phyloP scores from a whole-genome alignment of 1,140 invertebrate species.

The Yoshiicerus persimilis region DNA sequence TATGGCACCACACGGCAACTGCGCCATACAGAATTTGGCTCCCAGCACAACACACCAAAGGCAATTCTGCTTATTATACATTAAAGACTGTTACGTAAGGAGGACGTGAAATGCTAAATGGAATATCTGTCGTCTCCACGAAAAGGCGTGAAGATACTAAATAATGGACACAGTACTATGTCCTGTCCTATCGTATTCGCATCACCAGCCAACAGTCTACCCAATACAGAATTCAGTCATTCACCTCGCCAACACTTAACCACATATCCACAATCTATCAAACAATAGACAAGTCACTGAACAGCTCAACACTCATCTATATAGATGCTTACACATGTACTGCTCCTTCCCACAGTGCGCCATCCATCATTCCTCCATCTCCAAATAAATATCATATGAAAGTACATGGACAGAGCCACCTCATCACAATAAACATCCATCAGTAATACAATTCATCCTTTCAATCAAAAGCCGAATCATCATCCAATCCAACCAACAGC shows the following conservation, averaged over 20 bases:
- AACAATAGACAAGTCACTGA: not conserved
- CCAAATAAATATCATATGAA: not conserved
- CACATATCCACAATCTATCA: not conserved
- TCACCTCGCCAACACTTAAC: not conserved
- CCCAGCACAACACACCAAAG: not conserved
- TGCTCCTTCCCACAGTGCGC: not conserved
- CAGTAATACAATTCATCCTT: not conserved
- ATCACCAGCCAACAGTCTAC: not conserved
- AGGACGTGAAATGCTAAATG: not conserved
- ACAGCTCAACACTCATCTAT: not conserved
- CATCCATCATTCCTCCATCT: not conserved
- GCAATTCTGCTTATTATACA: not conserved
- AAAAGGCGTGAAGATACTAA: constrained; percentile 17
- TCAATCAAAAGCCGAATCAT: not conserved
- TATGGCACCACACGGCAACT: not conserved
- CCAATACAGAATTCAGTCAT: constrained; percentile 16
- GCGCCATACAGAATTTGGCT: not conserved
- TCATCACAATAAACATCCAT: not conserved
- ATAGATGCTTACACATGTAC: no score
- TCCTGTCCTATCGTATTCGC: constrained; percentile 1
- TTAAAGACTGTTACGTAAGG: not conserved
- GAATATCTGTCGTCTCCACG: not conserved
- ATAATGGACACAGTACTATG: constrained; percentile 13
- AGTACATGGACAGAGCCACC: not conserved
- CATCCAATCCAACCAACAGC: not conserved